Conservation (phyloP, 2,797 vertebrate species). For the Labroides dimidiatus region DNA sequence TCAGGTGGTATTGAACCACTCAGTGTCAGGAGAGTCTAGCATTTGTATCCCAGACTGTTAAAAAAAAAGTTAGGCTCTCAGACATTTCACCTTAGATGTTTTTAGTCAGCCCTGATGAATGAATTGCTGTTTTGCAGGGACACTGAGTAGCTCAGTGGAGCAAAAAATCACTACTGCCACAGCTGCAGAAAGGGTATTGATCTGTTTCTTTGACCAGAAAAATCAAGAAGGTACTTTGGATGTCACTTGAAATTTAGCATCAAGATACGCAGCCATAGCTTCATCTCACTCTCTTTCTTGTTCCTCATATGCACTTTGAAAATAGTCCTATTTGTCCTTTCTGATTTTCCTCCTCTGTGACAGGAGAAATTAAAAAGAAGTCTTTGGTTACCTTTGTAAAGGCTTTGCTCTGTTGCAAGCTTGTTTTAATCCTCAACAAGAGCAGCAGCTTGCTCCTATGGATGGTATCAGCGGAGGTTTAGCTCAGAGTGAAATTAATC, state of each 20-base stretch:
- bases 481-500: slow-evolving; percentile 69
- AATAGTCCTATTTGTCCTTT: neutral
- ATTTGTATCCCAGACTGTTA: slow-evolving; percentile 18
- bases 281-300: neutral
- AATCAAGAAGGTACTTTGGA: slow-evolving; percentile 31
- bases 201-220: slow-evolving; percentile 48
- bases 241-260: slow-evolving; percentile 35
- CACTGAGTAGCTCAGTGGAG: slow-evolving; percentile 25
- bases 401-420: neutral
- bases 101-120: slow-evolving; percentile 38
- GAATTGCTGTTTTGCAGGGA: slow-evolving; percentile 24
- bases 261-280: slow-evolving; percentile 13
- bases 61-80: slow-evolving; percentile 35
- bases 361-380: neutral
- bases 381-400: neutral
- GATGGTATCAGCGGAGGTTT: slow-evolving; percentile 40
- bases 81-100: slow-evolving; percentile 39
- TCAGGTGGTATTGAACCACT: slow-evolving; percentile 31
- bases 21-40: slow-evolving; percentile 24
- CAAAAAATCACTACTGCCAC: slow-evolving; percentile 46
- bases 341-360: slow-evolving; percentile 2
- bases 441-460: slow-evolving; percentile 27
- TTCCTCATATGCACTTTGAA: neutral
- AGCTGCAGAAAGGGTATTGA: slow-evolving; percentile 52
- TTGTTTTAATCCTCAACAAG: slow-evolving; percentile 6